Evolutionary conservation across 2,888 invertebrate genomes (phyloP).

Genomic region (Dione vanillae): DNA sequence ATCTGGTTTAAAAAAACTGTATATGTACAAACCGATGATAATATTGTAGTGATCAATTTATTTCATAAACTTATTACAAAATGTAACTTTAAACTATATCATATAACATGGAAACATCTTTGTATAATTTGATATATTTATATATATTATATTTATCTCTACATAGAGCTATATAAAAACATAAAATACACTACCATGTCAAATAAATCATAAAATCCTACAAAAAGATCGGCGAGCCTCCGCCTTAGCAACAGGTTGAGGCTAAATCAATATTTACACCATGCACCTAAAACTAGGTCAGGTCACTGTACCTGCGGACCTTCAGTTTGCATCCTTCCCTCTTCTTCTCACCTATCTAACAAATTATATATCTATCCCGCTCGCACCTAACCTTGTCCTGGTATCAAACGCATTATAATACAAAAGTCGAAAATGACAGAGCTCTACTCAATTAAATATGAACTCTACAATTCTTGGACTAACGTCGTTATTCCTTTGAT

Average conservation of each 20-base stretch:
- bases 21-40: too few relatives aligned
- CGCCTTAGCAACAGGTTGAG: constrained; percentile 75
- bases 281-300: constrained; percentile 77
- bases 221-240: constrained; percentile 50
- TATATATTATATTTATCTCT: too few relatives aligned
- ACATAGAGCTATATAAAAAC: background rate
- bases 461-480: constrained; percentile 50
- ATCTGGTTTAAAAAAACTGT: too few relatives aligned
- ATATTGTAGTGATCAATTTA: too few relatives aligned
- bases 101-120: too few relatives aligned
- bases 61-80: too few relatives aligned
- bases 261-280: constrained; percentile 80
- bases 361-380: constrained; percentile 55
- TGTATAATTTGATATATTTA: too few relatives aligned
- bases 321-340: constrained; percentile 75
- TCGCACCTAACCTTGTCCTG: constrained; percentile 72
- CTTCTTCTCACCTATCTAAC: constrained; percentile 50
- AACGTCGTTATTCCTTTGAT: constrained; percentile 41
- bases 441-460: constrained; percentile 63
- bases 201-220: constrained; percentile 18
- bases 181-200: constrained; percentile 6
- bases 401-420: constrained; percentile 66
- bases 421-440: constrained; percentile 74
- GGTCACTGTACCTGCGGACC: constrained; percentile 80
- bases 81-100: too few relatives aligned